A percentile compares a stretch with the other conserved stretches of the same genome.
phyloP scores from a whole-genome alignment of 2,888 invertebrate species.

The Papilio gigon region DNA sequence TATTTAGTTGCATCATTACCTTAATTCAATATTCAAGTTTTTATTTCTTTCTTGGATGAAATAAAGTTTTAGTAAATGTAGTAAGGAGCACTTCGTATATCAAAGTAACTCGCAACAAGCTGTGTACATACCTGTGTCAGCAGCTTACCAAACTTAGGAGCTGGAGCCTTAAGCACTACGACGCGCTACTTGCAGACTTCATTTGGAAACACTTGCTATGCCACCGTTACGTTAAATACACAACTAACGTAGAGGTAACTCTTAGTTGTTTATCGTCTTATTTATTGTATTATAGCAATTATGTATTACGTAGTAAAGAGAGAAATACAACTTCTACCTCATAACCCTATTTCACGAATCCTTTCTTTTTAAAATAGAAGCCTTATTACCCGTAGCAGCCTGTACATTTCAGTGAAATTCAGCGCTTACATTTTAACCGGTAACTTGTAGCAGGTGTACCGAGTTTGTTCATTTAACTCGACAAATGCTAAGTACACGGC shows the following conservation, averaged over 20 bases:
- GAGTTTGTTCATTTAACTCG: slow-evolving; percentile 12
- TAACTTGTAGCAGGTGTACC: slow-evolving; percentile 23
- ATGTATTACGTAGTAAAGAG: no score
- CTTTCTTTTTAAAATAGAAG: not conserved
- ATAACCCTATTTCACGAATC: no score
- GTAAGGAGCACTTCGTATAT: no score
- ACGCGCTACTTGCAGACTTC: not conserved
- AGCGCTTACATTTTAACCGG: not conserved
- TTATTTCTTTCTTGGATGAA: no score
- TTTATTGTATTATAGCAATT: no score
- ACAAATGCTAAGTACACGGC: slow-evolving; percentile 20
- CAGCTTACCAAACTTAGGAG: not conserved
- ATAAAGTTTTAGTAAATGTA: no score
- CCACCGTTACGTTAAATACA: not conserved
- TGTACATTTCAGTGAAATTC: not conserved
- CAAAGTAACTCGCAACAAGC: not conserved
- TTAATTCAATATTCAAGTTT: no score
- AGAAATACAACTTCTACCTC: no score
- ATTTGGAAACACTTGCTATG: not conserved
- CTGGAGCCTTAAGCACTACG: not conserved
- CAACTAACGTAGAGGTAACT: no score
- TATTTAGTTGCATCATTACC: no score
- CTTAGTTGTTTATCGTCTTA: no score
- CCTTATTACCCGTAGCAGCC: not conserved
- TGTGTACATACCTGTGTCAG: no score